Evolutionary conservation across 2,113 vertebrate species (phyloP).

Genomic region (Bothrops jararaca): DNA sequence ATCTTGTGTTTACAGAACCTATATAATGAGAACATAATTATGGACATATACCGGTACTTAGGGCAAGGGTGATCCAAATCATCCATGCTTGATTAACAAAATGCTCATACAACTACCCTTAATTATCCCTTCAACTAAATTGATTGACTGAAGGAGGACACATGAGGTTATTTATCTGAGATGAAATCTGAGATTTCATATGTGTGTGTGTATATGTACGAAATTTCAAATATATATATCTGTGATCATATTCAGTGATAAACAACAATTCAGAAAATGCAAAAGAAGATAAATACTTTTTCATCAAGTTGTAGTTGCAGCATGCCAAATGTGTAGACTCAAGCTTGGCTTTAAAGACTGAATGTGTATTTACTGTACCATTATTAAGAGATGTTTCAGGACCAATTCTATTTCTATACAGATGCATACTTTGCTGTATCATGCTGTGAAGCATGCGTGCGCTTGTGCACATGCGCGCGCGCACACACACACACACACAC

Average conservation of each 20-base stretch:
- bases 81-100: background rate
- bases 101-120: background rate
- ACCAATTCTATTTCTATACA: background rate
- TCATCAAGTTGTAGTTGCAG: background rate
- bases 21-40: background rate
- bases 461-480: background rate
- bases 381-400: background rate
- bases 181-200: background rate
- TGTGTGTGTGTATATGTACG: background rate
- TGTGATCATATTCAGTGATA: too few relatives aligned
- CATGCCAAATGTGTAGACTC: background rate
- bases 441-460: background rate
- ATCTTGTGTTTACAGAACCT: background rate
- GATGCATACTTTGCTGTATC: background rate
- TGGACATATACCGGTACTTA: background rate
- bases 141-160: background rate
- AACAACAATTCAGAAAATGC: too few relatives aligned
- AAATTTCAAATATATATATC: too few relatives aligned
- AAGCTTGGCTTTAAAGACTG: background rate
- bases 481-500: background rate
- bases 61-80: background rate
- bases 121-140: background rate
- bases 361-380: background rate
- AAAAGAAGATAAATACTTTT: background rate
- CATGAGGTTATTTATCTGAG: background rate